Conservation (phyloP, 1,140 invertebrate genomes). For the Pachypeltis micranthus region DNA sequence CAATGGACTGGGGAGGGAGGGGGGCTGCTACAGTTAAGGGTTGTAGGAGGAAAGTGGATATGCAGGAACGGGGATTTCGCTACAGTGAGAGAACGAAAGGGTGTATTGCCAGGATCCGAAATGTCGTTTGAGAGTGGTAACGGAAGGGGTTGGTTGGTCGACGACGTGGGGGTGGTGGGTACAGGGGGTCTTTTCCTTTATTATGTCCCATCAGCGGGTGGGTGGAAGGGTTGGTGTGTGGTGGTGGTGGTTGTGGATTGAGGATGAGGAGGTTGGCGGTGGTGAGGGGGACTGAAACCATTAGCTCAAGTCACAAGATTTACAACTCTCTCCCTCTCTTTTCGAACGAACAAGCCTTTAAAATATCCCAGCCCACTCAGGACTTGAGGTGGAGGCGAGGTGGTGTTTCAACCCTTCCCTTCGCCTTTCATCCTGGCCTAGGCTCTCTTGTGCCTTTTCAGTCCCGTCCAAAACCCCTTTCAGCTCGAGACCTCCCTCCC, state of each 20-base stretch:
- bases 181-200: not conserved
- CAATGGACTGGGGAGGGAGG: too few species aligned
- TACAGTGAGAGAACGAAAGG: too few species aligned
- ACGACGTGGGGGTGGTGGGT: not conserved
- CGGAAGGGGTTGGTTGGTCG: too few species aligned
- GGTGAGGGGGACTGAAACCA: not conserved
- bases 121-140: not conserved
- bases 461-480: not conserved
- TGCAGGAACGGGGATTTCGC: too few species aligned
- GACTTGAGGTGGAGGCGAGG: too few species aligned
- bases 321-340: not conserved
- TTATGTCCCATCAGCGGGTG: not conserved
- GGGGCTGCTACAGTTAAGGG: not conserved
- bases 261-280: too few species aligned
- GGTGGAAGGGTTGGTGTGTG: too few species aligned
- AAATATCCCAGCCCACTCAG: not conserved
- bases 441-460: not conserved
- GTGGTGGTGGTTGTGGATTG: too few species aligned
- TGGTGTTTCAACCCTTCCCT: not conserved
- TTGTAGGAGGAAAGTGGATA: not conserved
- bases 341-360: not conserved
- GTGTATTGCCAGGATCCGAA: too few species aligned
- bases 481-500: not conserved
- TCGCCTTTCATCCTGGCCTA: not conserved
- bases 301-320: not conserved